phyloP scores from a whole-genome alignment of 1,140 invertebrate genomes.

The Solenopsis fugax region DNA sequence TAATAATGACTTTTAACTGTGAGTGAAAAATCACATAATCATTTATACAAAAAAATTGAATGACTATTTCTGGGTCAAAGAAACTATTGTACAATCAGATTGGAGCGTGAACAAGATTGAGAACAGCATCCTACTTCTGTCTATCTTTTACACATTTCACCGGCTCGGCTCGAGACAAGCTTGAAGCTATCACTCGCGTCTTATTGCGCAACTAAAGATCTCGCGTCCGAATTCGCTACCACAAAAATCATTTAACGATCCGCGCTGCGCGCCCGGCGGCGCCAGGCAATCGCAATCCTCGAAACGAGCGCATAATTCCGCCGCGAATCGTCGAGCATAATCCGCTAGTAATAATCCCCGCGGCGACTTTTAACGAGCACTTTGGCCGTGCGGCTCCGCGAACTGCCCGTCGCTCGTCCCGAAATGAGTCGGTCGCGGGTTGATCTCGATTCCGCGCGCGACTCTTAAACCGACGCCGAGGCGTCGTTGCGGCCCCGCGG shows the following conservation, averaged over 20 bases:
- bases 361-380: constrained; percentile 61
- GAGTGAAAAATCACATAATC: no score
- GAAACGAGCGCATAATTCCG: constrained; percentile 52
- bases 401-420: neutral
- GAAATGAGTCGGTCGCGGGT: constrained; percentile 62
- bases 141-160: neutral
- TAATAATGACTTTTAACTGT: no score
- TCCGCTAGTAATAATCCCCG: constrained; percentile 42
- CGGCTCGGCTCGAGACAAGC: neutral
- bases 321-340: constrained; percentile 52
- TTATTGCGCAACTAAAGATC: constrained; percentile 21
- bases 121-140: neutral
- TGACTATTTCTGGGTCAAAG: no score
- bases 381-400: constrained; percentile 44
- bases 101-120: neutral
- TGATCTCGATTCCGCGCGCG: constrained; percentile 50
- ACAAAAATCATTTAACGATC: constrained; percentile 52
- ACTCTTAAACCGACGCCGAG: constrained; percentile 46
- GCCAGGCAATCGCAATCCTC: constrained; percentile 39
- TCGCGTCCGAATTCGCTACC: constrained; percentile 31
- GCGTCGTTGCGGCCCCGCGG: constrained; percentile 28
- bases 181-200: neutral
- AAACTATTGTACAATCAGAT: neutral
- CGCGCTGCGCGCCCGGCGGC: constrained; percentile 14
- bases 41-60: no score